phyloP scores from a whole-genome alignment of 2,113 vertebrate species.

The Boulengeromyrus knoepffleri region DNA sequence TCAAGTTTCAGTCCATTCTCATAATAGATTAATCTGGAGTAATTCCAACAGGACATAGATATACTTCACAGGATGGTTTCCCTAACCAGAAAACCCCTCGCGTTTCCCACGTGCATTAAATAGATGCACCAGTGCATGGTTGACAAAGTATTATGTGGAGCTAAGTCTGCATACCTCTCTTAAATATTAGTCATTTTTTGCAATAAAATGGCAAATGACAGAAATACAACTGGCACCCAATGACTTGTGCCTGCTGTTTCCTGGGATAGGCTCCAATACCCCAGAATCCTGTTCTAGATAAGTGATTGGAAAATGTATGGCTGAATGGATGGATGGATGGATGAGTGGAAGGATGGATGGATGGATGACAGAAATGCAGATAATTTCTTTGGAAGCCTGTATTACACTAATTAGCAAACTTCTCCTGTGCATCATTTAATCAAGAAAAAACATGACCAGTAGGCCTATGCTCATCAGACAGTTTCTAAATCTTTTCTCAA shows the following conservation, averaged over 20 bases:
- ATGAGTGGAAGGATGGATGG: neutral
- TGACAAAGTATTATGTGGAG: neutral
- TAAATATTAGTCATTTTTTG: neutral
- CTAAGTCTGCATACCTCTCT: neutral
- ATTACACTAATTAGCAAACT: neutral
- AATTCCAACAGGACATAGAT: neutral
- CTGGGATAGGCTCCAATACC: neutral
- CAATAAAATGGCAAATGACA: neutral
- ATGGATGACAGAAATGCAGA: neutral
- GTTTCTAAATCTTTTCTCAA: neutral
- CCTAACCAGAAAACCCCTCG: neutral
- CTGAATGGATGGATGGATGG: neutral
- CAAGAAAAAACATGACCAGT: neutral
- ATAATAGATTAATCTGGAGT: neutral
- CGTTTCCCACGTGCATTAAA: neutral
- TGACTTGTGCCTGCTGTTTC: neutral
- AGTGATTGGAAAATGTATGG: neutral
- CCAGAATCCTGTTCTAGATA: neutral
- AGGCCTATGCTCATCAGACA: neutral
- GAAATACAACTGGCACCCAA: neutral
- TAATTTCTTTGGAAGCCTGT: neutral
- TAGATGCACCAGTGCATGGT: neutral
- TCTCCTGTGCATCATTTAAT: neutral
- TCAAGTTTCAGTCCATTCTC: neutral
- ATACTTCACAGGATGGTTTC: neutral